Percentiles rank a stretch among this genome's conserved stretches.
phyloP scores from a whole-genome alignment of 2,797 vertebrate genomes.

The Cryptoprocta ferox region DNA sequence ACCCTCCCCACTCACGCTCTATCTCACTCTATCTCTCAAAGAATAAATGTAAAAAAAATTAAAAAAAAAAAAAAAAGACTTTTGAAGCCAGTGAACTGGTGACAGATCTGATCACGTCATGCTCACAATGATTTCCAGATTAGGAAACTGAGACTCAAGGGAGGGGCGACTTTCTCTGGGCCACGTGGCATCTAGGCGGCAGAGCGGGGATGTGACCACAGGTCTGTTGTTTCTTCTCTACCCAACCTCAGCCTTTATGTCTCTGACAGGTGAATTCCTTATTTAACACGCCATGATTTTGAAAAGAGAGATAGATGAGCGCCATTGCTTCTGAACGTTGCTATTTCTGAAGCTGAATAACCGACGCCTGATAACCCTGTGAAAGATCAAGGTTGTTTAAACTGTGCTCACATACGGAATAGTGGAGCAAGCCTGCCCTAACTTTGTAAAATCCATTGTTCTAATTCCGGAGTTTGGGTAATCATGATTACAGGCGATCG shows the following conservation, averaged over 20 bases:
- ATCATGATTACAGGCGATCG: constrained; percentile 75
- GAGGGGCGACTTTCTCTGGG: not conserved
- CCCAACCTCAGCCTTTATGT: not conserved
- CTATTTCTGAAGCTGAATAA: constrained; percentile 52
- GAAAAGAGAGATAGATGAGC: not conserved
- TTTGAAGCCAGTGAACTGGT: not conserved
- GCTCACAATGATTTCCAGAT: not conserved
- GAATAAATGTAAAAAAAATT: too few relatives aligned
- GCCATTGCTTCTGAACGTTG: constrained; percentile 37
- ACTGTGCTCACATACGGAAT: not conserved
- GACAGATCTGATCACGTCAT: not conserved
- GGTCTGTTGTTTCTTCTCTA: not conserved
- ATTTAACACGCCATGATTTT: not conserved
- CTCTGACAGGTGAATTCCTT: constrained; percentile 3
- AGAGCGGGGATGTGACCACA: not conserved
- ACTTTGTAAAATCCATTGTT: constrained; percentile 76
- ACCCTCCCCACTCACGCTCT: too few relatives aligned
- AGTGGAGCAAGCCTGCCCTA: constrained; percentile 44
- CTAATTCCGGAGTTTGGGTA: constrained; percentile 62
- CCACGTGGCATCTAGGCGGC: not conserved
- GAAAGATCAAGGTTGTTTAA: constrained; percentile 54
- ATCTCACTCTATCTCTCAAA: too few relatives aligned
- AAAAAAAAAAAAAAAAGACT: too few relatives aligned
- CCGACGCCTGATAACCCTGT: constrained; percentile 8
- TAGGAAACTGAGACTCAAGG: not conserved